Conservation (phyloP, 2,113 vertebrate species). For the Ceyx melanurus region DNA sequence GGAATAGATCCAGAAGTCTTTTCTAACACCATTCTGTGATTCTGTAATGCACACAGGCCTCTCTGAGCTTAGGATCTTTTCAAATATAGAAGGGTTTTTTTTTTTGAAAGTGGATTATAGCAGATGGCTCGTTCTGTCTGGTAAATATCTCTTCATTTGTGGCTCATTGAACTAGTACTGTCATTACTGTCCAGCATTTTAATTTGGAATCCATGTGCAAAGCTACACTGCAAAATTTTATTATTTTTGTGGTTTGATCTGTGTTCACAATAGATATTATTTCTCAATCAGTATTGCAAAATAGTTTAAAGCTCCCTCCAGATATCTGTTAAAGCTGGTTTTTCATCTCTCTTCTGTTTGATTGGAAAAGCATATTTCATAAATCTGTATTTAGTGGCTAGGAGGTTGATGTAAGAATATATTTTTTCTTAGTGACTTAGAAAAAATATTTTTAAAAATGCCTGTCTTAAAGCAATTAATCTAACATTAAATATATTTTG, state of each 20-base stretch:
- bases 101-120: neutral
- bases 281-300: neutral
- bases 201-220: slow-evolving; percentile 54
- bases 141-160: slow-evolving; percentile 45
- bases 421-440: neutral
- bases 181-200: slow-evolving; percentile 42
- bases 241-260: neutral
- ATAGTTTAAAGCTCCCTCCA: neutral
- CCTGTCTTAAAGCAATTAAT: neutral
- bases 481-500: neutral
- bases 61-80: neutral
- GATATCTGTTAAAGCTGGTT: neutral
- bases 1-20: neutral
- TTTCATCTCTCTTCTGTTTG: neutral
- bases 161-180: slow-evolving; percentile 48
- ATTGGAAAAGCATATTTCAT: neutral
- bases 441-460: neutral
- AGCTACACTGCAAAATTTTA: slow-evolving; percentile 44
- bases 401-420: neutral
- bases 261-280: neutral
- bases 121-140: slow-evolving; percentile 53
- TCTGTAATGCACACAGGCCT: neutral
- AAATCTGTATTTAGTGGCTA: neutral
- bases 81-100: neutral
- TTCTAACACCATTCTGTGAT: neutral